These are phyloP conservation scores for Patella ulyssiponensis DNA, from an alignment of 2,888 invertebrate genomes.

Conservation along the genomic window DNA sequence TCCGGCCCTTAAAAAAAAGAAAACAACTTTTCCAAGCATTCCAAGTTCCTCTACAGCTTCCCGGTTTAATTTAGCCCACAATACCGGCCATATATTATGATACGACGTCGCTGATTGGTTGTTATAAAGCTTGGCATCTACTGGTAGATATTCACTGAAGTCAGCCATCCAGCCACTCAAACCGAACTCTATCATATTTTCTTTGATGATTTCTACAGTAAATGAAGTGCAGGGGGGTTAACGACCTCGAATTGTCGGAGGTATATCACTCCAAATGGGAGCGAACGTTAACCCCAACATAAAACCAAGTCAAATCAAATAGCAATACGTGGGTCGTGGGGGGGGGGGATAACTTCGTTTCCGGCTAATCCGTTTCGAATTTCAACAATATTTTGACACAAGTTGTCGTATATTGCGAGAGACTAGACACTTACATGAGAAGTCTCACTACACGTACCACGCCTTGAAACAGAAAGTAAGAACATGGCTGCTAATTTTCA, in stretches of 20 bases:
- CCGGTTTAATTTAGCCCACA: conserved; percentile 63
- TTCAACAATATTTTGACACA: too few species aligned
- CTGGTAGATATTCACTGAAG: conserved; percentile 65
- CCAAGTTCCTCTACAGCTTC: conserved; percentile 60
- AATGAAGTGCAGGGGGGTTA: background rate
- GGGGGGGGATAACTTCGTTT: too few species aligned
- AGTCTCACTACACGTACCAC: too few species aligned
- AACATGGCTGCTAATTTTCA: too few species aligned
- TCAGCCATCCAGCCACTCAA: conserved; percentile 70
- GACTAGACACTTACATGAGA: too few species aligned
- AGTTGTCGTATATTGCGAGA: too few species aligned
- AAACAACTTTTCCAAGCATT: conserved; percentile 59
- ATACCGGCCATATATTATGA: conserved; percentile 63
- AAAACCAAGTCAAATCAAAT: too few species aligned
- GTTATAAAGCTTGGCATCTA: conserved; percentile 48
- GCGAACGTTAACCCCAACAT: too few species aligned
- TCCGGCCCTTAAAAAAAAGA: conserved; percentile 65
- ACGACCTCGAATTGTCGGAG: background rate
- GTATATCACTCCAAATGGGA: too few species aligned
- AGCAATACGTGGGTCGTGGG: too few species aligned
- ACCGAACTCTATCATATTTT: conserved; percentile 63
- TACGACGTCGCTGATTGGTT: conserved; percentile 40
- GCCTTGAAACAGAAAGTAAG: too few species aligned
- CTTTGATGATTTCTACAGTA: conserved; percentile 46
- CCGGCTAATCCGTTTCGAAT: too few species aligned